Conservation (phyloP, 2,797 vertebrate genomes). For the Sciurus vulgaris region DNA sequence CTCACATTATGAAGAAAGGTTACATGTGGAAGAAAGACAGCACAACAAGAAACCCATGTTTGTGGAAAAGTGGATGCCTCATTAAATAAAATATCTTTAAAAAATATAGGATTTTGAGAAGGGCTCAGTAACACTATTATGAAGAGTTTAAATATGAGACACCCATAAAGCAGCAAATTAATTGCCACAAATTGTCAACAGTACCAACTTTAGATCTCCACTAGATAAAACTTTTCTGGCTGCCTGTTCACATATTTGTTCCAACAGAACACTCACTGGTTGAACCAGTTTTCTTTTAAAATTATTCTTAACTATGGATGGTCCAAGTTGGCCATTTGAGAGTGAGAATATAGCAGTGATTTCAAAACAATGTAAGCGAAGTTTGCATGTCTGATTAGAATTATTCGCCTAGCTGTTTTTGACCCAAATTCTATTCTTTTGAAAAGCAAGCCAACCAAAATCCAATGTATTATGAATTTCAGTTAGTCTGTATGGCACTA, state of each 20-base stretch:
- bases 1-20: conserved; percentile 37
- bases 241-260: neutral
- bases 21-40: conserved; percentile 9
- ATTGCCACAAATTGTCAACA: neutral
- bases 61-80: neutral
- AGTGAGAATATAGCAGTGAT: conserved; percentile 25
- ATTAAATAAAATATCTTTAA: conserved; percentile 15
- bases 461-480: neutral
- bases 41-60: neutral
- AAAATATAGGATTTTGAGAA: neutral
- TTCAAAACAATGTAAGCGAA: neutral
- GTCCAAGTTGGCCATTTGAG: neutral
- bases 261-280: neutral
- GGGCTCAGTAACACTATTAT: neutral
- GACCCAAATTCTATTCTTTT: neutral
- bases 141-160: conserved; percentile 21
- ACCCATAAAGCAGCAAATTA: conserved; percentile 14
- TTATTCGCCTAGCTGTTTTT: neutral
- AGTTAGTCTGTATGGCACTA: neutral
- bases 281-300: conserved; percentile 35
- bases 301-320: neutral
- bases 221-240: neutral
- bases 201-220: neutral
- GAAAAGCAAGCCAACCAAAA: conserved; percentile 14
- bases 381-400: neutral